Evolutionary conservation across 2,113 vertebrate species (phyloP).

Genomic region (Urocolius indicus): DNA sequence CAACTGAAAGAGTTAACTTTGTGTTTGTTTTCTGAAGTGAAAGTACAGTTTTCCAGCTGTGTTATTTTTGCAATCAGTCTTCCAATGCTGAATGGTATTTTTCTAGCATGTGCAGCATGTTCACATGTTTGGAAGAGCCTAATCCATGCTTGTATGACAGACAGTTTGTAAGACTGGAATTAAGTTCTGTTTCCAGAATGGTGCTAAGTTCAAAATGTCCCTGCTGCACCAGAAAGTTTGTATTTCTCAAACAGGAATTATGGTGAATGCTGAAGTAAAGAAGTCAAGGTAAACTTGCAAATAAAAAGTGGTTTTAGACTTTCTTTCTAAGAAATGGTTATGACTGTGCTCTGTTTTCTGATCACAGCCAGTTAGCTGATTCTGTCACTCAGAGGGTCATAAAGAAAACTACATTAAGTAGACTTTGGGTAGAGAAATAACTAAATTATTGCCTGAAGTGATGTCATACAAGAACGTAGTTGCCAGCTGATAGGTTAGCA

Average conservation of each 20-base stretch:
- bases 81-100: neutral
- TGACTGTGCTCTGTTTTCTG: neutral
- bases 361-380: neutral
- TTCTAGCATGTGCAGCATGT: neutral
- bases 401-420: neutral
- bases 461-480: neutral
- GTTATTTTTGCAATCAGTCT: neutral
- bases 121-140: neutral
- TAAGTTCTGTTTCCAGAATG: neutral
- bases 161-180: neutral
- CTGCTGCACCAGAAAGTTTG: fast-evolving
- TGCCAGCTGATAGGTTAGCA: neutral
- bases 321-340: neutral
- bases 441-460: neutral
- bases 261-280: neutral
- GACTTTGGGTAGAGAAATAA: neutral
- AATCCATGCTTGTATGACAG: neutral
- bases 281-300: neutral
- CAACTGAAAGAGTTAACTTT: neutral
- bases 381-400: neutral
- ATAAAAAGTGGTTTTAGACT: neutral
- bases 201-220: neutral
- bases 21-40: neutral
- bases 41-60: neutral
- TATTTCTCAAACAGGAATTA: neutral